Percentiles rank a stretch among this genome's conserved stretches.
These are phyloP conservation scores for Sminthopsis crassicaudata DNA, from an alignment of 2,113 vertebrate species.

Conservation along the genomic window DNA sequence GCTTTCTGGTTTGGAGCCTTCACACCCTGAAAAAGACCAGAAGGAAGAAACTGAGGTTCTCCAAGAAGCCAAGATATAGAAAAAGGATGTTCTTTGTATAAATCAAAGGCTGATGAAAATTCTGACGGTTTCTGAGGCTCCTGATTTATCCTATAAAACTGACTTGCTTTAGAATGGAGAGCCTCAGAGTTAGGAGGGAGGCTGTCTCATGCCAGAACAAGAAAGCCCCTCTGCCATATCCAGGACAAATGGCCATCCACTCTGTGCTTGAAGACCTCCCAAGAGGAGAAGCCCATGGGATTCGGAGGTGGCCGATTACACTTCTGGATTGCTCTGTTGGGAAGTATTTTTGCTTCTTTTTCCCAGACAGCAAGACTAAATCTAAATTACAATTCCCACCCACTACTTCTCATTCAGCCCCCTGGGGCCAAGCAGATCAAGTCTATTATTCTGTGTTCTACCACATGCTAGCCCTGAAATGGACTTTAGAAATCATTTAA, in stretches of 20 bases:
- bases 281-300: background rate
- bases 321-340: background rate
- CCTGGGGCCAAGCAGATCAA: background rate
- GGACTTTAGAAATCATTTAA: background rate
- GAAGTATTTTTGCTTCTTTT: background rate
- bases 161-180: background rate
- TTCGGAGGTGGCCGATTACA: background rate
- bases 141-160: background rate
- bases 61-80: background rate
- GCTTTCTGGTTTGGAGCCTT: conserved; percentile 5
- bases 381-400: background rate
- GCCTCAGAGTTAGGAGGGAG: background rate
- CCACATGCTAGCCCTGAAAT: background rate
- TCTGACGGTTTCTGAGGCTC: background rate
- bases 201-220: background rate
- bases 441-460: background rate
- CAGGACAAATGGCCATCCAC: background rate
- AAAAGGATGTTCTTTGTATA: background rate
- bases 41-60: background rate
- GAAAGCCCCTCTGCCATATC: background rate
- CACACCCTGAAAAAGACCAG: background rate
- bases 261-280: background rate
- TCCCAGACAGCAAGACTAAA: background rate
- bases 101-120: background rate
- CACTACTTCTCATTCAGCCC: background rate